Conservation (phyloP, 2,113 vertebrate species). For the Sebastes schlegelii region DNA sequence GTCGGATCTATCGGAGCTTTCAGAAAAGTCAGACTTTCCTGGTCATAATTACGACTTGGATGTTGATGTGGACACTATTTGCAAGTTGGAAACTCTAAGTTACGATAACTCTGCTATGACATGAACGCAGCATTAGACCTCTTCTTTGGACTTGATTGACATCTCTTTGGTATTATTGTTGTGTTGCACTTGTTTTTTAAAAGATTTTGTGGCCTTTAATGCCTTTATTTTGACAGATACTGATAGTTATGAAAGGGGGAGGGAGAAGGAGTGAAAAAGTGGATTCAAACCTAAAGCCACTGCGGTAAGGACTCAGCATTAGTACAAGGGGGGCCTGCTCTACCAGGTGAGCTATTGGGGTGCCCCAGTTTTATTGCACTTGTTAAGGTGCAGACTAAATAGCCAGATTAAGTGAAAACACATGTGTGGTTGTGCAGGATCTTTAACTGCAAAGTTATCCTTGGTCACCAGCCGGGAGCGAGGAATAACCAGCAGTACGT, state of each 20-base stretch:
- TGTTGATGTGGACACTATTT: neutral
- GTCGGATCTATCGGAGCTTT: neutral
- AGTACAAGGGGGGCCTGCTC: too few relatives aligned
- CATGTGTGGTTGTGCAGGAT: neutral
- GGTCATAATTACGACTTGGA: neutral
- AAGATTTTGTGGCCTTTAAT: too few relatives aligned
- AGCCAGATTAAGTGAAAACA: neutral
- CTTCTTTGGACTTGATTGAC: neutral
- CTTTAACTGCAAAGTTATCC: neutral
- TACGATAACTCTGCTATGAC: neutral
- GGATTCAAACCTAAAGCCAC: too few relatives aligned
- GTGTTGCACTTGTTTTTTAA: too few relatives aligned
- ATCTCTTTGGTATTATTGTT: neutral
- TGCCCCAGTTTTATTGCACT: too few relatives aligned
- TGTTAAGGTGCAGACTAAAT: neutral
- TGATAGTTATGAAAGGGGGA: too few relatives aligned
- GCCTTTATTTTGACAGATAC: too few relatives aligned
- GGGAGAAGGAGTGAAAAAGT: too few relatives aligned
- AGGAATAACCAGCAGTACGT: conserved; percentile 36
- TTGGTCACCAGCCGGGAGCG: neutral
- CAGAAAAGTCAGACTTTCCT: neutral
- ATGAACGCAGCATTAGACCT: neutral
- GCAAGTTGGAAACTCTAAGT: neutral
- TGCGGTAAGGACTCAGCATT: too few relatives aligned
- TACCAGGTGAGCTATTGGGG: too few relatives aligned